Evolutionary conservation across 2,888 invertebrate species (phyloP), one percentile per base, ranked within the genome.

Genomic region (Malthinus seriepunctatus): DNA sequence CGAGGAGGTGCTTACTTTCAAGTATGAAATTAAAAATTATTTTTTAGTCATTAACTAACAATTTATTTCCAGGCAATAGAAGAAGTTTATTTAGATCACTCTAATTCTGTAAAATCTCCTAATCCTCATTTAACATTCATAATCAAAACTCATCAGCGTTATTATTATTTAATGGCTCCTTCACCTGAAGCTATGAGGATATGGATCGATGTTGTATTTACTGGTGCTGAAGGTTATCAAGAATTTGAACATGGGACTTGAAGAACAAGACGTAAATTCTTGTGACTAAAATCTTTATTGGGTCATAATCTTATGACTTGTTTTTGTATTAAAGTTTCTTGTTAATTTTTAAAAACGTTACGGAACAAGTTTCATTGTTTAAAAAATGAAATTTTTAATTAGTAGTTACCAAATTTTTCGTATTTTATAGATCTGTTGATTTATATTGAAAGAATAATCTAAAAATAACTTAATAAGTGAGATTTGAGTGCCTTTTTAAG

Each of bases 51-150:
- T 12, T 38, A 11, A 15, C 14, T 15, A 15, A n/a, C 39, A 42
- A 32, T 12, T 11, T 9, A 15, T 15, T 76, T 76, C 35, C 83
- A 96, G 91, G 92, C 95, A 32, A 97, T 97, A 69, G 93, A 95
- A 80, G 97, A 97, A 81, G 97, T 97, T 9, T 97, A 97, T 78
- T 86, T 97, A 64, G 97, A 97, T 80, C 97, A 97, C 79, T 86
- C 94, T 73, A 93, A 95, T 78, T 89, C 90, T 1, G 91, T 94
- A 0, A 93, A 93, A 78, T 95, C 95, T 51, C 95, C 95, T 1
- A 93, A 90, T 69, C 93, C 95, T 0, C 90, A 92, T 60, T 86
- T 95, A 61, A 97, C 96, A 2, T 97, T 97, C 77, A 93, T 96
- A 71, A 91, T 97, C 57, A 97, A 97, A 80, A 96, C 97, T 0